phyloP scores from a whole-genome alignment of 2,797 vertebrate species.

The Taeniopygia guttata region DNA sequence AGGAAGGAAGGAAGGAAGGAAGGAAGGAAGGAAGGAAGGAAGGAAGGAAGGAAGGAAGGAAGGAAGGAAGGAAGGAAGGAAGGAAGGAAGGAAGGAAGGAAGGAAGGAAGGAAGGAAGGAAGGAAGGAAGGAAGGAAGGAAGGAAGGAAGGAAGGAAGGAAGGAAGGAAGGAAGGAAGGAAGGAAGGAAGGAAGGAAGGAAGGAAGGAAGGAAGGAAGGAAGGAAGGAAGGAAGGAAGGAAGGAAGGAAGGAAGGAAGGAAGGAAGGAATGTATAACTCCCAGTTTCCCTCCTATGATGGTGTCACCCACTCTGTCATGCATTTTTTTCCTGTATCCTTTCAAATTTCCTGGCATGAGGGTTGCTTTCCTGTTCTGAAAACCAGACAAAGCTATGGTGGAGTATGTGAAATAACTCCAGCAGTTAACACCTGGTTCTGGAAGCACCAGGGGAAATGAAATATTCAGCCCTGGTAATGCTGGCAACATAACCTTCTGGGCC shows the following conservation, averaged over 20 bases:
- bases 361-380: neutral
- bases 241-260: too few species aligned
- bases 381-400: neutral
- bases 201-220: too few species aligned
- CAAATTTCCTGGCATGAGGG: neutral
- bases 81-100: too few species aligned
- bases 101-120: neutral
- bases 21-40: too few species aligned
- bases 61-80: neutral
- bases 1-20: neutral
- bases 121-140: neutral
- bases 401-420: neutral
- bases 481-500: neutral
- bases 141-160: too few species aligned
- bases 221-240: neutral
- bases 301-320: neutral
- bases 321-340: neutral
- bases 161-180: neutral
- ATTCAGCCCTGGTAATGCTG: neutral
- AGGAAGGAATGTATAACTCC: too few species aligned
- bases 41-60: too few species aligned
- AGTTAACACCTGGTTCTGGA: neutral
- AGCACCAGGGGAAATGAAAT: neutral
- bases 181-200: too few species aligned
- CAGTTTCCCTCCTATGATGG: neutral